Conservation (phyloP, 2,888 invertebrate genomes). For the Polyploca ridens region DNA sequence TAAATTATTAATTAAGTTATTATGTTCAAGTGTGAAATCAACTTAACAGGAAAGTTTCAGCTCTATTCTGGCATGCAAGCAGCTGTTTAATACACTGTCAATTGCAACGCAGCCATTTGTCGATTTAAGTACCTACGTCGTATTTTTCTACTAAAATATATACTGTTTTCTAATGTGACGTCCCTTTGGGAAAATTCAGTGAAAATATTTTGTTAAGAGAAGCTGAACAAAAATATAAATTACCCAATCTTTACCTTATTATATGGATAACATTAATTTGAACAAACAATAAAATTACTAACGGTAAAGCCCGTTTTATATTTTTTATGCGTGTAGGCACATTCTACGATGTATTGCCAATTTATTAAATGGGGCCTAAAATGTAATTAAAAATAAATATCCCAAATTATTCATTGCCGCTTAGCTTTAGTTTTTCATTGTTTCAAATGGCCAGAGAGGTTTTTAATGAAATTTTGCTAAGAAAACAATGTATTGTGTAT, state of each 20-base stretch:
- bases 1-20: too few species aligned
- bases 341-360: conserved; percentile 28
- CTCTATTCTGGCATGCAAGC: conserved; percentile 76
- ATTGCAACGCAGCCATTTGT: conserved; percentile 82
- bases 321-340: conserved; percentile 14
- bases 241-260: conserved; percentile 2
- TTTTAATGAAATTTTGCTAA: background rate
- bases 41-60: conserved; percentile 44
- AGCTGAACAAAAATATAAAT: conserved; percentile 6
- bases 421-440: background rate
- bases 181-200: conserved; percentile 24
- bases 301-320: background rate
- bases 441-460: background rate
- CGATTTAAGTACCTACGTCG: conserved; percentile 72
- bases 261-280: conserved; percentile 3
- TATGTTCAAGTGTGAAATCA: conserved; percentile 32
- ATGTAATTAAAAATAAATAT: conserved; percentile 11
- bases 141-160: conserved; percentile 68
- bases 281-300: conserved; percentile 7
- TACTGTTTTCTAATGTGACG: conserved; percentile 41
- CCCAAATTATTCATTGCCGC: background rate
- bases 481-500: conserved; percentile 2
- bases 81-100: conserved; percentile 82
- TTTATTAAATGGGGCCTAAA: conserved; percentile 24
- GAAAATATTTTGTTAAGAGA: conserved; percentile 10